Conservation (phyloP, 2,888 invertebrate genomes). For the Cerceris rybyensis region DNA sequence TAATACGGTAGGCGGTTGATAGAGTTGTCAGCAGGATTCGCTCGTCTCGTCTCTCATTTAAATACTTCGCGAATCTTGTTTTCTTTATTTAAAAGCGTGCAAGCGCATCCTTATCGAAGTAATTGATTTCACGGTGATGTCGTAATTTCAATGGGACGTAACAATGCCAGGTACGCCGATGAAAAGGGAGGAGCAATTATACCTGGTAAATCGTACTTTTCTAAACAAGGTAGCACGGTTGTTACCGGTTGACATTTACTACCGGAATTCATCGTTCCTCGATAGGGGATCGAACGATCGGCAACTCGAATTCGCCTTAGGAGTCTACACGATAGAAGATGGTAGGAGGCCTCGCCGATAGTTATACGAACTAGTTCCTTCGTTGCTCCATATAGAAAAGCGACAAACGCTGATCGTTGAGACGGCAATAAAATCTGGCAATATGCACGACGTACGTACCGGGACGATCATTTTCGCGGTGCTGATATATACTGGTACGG, state of each 20-base stretch:
- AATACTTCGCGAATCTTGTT: conserved; percentile 28
- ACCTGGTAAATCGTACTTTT: conserved; percentile 11
- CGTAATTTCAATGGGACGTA: not conserved
- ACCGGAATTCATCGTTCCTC: conserved; percentile 46
- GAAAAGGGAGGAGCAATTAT: conserved; percentile 23
- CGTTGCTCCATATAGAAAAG: conserved; percentile 60
- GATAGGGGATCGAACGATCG: conserved; percentile 32
- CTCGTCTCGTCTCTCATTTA: conserved; percentile 45
- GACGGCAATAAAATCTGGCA: conserved; percentile 67
- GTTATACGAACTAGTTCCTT: conserved; percentile 46
- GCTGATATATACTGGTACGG: conserved; percentile 72
- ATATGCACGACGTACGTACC: conserved; percentile 57
- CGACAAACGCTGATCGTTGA: conserved; percentile 56
- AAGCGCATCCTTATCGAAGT: too few relatives aligned
- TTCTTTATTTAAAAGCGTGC: not conserved
- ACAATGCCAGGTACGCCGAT: not conserved
- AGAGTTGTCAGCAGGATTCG: conserved; percentile 40
- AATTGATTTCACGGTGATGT: too few relatives aligned
- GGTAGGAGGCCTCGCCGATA: conserved; percentile 34
- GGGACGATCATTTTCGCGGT: conserved; percentile 73
- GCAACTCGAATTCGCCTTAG: conserved; percentile 32
- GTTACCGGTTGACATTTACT: conserved; percentile 43
- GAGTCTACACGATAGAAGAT: conserved; percentile 4
- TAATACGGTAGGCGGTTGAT: conserved; percentile 57
- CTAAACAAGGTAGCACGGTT: conserved; percentile 19